A percentile compares a stretch with the other conserved stretches of the same genome.
These are phyloP conservation scores for Dasysyrphus tricinctus DNA, from an alignment of 2,888 invertebrate species.

Conservation along the genomic window DNA sequence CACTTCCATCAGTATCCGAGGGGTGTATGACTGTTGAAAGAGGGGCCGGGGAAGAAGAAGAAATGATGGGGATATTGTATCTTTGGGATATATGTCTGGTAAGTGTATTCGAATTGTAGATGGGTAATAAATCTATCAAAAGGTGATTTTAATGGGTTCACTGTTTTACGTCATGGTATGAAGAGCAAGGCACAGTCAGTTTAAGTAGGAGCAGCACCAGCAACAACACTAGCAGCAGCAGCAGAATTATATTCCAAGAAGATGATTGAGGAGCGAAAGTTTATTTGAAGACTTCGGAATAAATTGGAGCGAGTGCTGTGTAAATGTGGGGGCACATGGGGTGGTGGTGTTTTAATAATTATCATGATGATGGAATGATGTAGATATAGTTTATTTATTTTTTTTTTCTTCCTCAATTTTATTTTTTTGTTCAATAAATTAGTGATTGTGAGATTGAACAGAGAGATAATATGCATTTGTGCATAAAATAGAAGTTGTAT, in stretches of 20 bases:
- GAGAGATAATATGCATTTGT: conserved; percentile 18
- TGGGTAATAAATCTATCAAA: conserved; percentile 82
- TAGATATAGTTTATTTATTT: conserved; percentile 66
- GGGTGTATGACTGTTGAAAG: conserved; percentile 44
- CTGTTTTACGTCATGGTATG: conserved; percentile 74
- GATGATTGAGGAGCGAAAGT: conserved; percentile 75
- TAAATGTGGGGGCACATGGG: conserved; percentile 75
- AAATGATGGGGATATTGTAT: conserved; percentile 38
- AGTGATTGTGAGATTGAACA: conserved; percentile 33
- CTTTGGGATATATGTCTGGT: conserved; percentile 69
- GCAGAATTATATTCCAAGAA: conserved; percentile 53
- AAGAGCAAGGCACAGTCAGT: conserved; percentile 21
- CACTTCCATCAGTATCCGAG: conserved; percentile 6
- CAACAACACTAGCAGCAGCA: conserved; percentile 4
- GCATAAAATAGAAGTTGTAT: conserved; percentile 19
- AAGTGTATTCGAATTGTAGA: conserved; percentile 74
- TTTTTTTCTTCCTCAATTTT: conserved; percentile 10
- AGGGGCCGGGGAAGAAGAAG: conserved; percentile 30
- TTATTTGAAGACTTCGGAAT: conserved; percentile 72
- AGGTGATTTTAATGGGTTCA: conserved; percentile 78
- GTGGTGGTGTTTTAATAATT: conserved; percentile 72
- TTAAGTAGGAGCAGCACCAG: conserved; percentile 21
- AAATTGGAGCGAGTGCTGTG: conserved; percentile 74
- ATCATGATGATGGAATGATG: conserved; percentile 73
- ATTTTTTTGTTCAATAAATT: conserved; percentile 35